Evolutionary conservation across 2,113 vertebrate species (phyloP), one percentile per base, ranked within the genome.

Genomic region (Ciconia stormi): DNA sequence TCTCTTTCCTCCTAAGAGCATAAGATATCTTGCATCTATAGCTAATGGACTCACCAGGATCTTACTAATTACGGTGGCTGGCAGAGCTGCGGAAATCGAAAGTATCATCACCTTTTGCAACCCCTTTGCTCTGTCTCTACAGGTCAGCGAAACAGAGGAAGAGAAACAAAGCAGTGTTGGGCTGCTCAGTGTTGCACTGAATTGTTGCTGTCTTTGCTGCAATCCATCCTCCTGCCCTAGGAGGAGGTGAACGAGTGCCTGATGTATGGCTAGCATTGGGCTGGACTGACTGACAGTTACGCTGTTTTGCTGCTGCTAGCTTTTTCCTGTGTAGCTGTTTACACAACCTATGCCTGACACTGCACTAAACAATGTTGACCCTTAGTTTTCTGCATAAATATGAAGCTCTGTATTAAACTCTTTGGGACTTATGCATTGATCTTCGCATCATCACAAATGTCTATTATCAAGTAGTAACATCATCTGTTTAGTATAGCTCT

Each of bases 231-330:
- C 13, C 40, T n/a, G 10, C 10, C 15, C 49, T 5, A 7, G 50
- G 22, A 72, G 19, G 9, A 55, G n/a, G 9, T 0, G 4, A 19
- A 5, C 0, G 8, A n/a, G 3, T 61, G 49, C 11, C 13, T 8
- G 30, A 29, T 5, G 34, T 8, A 8, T 10, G n/a, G 16, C 16
- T 22, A 36, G 30, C 16, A 3, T 18, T 4, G 22, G 66, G 32
- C 59, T 55, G 70, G 13, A 10, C 47, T 67, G 42, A 25, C 29
- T 17, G 42, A 18, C 7, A 13, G 7, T 1, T 63, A 8, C 7
- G 38, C 38, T 49, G 17, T 5, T 86, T 63, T 66, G 42, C 52
- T 76, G 61, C 32, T 85, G 49, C 32, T 49, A 46, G 29, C 2
- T 29, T 59, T 67, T 53, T 50, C 19, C 40, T 53, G 4, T 12